phyloP scores from a whole-genome alignment of 2,888 invertebrate species.

The Tachina fera region DNA sequence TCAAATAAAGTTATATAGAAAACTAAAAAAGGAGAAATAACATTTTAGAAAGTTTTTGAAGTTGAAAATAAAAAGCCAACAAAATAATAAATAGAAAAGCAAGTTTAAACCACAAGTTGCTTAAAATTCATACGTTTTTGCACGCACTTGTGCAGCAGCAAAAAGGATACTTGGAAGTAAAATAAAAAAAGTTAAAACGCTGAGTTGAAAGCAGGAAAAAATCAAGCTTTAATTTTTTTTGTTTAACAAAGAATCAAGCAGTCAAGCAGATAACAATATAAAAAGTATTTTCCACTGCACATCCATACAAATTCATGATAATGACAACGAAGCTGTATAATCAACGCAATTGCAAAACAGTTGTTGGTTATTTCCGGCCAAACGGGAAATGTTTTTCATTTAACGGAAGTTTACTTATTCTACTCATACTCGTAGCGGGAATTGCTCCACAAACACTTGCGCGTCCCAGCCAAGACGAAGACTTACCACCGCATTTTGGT shows the following conservation, averaged over 20 bases:
- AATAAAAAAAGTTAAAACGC: background rate
- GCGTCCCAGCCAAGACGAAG: conserved; percentile 46
- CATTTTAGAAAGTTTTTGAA: conserved; percentile 43
- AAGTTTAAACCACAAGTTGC: conserved; percentile 65
- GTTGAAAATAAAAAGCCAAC: conserved; percentile 1
- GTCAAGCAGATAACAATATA: background rate
- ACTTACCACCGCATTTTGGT: conserved; percentile 51
- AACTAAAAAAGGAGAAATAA: conserved; percentile 26
- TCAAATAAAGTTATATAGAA: conserved; percentile 1
- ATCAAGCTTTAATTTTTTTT: background rate
- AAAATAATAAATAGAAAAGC: background rate
- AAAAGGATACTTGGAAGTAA: conserved; percentile 12
- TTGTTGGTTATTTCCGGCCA: conserved; percentile 73
- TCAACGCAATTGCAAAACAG: conserved; percentile 67
- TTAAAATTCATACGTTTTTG: conserved; percentile 57
- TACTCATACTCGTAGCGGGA: conserved; percentile 53
- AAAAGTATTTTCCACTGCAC: background rate
- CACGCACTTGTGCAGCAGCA: conserved; percentile 9
- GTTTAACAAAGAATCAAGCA: background rate
- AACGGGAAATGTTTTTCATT: conserved; percentile 74
- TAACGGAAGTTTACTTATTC: conserved; percentile 72
- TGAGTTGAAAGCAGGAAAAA: background rate
- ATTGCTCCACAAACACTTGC: conserved; percentile 40
- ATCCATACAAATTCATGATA: conserved; percentile 14
- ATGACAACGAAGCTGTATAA: conserved; percentile 72